These are phyloP conservation scores for Pteropus rufus DNA, from an alignment of 2,797 vertebrate species.

Conservation along the genomic window DNA sequence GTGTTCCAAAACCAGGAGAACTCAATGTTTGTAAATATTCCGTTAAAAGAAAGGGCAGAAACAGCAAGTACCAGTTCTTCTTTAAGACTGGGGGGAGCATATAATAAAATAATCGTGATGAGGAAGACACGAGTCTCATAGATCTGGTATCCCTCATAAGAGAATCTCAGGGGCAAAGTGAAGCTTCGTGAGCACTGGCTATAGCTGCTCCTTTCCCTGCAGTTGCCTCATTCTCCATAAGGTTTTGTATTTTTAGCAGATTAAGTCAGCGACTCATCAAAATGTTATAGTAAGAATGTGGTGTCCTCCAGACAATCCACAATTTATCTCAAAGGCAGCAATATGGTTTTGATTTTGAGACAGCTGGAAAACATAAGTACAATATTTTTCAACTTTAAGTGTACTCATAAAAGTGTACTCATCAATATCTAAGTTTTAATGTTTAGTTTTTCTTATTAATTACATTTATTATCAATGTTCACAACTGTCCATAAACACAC, in stretches of 20 bases:
- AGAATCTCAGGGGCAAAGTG: background rate
- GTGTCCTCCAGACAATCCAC: background rate
- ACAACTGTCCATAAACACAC: background rate
- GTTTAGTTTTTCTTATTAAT: background rate
- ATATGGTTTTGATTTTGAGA: background rate
- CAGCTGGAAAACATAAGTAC: background rate
- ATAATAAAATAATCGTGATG: background rate
- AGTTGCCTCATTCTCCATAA: background rate
- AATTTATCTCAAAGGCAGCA: background rate
- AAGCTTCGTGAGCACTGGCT: background rate
- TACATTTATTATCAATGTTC: background rate
- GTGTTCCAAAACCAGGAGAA: background rate
- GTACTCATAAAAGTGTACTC: background rate
- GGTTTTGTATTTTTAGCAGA: background rate
- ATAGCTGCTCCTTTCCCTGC: background rate
- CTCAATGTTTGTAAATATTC: background rate
- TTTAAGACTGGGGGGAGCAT: background rate
- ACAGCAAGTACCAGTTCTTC: background rate
- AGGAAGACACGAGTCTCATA: background rate
- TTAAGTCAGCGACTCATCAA: background rate
- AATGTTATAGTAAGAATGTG: background rate
- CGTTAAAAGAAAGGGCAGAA: background rate
- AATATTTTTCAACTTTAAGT: background rate
- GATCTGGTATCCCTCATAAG: fast-evolving
- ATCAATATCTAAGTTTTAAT: background rate